Evolutionary conservation across 2,888 invertebrate genomes (phyloP), one percentile per base, ranked within the genome.

Genomic region (Amphipyra berbera): DNA sequence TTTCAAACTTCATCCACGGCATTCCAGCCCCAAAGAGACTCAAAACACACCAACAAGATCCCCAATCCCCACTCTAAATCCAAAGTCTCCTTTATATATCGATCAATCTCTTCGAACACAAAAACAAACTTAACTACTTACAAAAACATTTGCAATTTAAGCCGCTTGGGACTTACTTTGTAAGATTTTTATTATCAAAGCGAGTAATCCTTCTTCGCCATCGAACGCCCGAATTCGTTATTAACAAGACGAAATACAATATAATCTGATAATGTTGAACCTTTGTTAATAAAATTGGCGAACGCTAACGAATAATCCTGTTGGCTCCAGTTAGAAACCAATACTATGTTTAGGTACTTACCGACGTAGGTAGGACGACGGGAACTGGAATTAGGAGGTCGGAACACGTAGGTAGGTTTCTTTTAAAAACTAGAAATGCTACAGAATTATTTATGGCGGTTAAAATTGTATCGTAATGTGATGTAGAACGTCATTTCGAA

Each of bases 241-340:
- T 40, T 59, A 66, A 69, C 72, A 55, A 59, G 59, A 35, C 35
- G 47, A 30, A 59, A 72, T 52, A 46, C 38, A 42, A 21, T 75
- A 79, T 83, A 86, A 85, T 84, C 83, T 79, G 76, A 73, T 83
- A 83, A 84, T 76, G 67, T 80, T 63, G 76, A 79, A 76, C 79
- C 80, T 81, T 81, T 79, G 73, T 74, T 77, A 81, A 82, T 79
- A 81, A 84, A 85, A 83, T 84, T 83, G 79, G 77, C 78, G 78
- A 78, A 78, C 63, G 79, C 78, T 81, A 66, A 72, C 73, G 73
- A 82, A 83, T 86, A 86, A 88, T 86, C 86, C 83, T 73, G 82
- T 86, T 86, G 81, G 79, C 73, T 63, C 71, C 73, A 73, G 79
- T 81, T 82, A 67, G 75, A 65, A 82, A 82, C 82, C 83, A 85